Conservation (phyloP, 2,797 vertebrate genomes). For the Selene dorsalis region DNA sequence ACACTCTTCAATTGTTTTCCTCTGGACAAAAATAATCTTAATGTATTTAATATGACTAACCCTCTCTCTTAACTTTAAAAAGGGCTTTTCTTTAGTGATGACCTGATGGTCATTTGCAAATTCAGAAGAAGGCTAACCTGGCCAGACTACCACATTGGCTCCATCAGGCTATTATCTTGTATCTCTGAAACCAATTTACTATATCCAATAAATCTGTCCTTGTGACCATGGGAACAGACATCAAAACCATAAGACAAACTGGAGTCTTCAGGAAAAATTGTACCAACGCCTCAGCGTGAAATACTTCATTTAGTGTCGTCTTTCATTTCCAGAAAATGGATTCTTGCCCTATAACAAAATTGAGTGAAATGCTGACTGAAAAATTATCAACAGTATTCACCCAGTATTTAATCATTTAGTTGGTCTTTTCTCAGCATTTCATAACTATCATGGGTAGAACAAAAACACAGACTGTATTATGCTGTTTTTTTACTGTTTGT, state of each 20-base stretch:
- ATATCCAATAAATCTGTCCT: slow-evolving; percentile 1
- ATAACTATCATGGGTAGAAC: background rate
- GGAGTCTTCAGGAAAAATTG: slow-evolving; percentile 5
- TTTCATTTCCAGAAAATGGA: background rate
- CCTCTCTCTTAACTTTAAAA: background rate
- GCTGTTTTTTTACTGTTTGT: background rate
- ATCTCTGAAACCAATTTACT: slow-evolving; percentile 22
- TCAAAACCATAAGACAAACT: slow-evolving; percentile 3
- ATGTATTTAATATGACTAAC: background rate
- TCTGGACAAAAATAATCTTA: background rate
- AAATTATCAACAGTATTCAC: background rate
- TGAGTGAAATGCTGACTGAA: background rate
- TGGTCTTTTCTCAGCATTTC: background rate
- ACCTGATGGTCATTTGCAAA: background rate
- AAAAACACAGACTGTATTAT: background rate
- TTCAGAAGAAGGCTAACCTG: slow-evolving; percentile 1
- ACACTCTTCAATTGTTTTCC: background rate
- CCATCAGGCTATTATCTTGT: background rate
- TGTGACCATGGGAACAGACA: slow-evolving; percentile 14
- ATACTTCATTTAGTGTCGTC: no score
- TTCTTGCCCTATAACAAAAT: background rate
- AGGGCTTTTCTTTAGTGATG: background rate
- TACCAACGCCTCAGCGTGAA: background rate
- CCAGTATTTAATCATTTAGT: no score
- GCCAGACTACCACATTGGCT: background rate